Conservation (phyloP, 2,113 vertebrate species). For the Gila orcuttii region DNA sequence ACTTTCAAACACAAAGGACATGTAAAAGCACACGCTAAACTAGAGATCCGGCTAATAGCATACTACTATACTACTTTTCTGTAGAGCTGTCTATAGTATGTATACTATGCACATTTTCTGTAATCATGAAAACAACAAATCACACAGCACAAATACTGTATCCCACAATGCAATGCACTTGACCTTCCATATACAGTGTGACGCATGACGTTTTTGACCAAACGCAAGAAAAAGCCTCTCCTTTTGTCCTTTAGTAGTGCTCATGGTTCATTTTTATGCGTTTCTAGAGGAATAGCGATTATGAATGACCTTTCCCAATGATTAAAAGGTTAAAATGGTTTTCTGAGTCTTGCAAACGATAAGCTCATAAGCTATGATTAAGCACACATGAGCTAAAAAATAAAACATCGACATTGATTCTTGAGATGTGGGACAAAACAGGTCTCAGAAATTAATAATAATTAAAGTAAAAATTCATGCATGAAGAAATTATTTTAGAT, state of each 20-base stretch:
- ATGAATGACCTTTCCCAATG: background rate
- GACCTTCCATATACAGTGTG: too few relatives aligned
- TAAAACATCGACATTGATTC: background rate
- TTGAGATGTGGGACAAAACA: background rate
- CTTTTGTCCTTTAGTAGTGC: background rate
- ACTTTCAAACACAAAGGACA: background rate
- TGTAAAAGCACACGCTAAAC: background rate
- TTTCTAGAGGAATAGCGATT: background rate
- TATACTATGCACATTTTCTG: background rate
- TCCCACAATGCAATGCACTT: background rate
- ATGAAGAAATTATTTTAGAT: background rate
- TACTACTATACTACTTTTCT: too few relatives aligned
- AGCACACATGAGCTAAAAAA: conserved; percentile 14
- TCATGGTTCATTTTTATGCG: background rate
- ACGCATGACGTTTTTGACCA: background rate
- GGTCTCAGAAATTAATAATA: background rate
- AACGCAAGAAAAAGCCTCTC: background rate
- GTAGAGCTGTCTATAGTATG: background rate
- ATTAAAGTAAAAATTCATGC: background rate
- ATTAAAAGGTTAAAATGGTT: background rate
- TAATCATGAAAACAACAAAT: background rate
- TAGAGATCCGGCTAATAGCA: background rate
- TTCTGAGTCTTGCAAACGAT: background rate
- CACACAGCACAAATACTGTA: background rate
- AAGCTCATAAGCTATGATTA: conserved; percentile 19